These are phyloP conservation scores for Passer montanus DNA, from an alignment of 2,113 vertebrate species.

Conservation along the genomic window DNA sequence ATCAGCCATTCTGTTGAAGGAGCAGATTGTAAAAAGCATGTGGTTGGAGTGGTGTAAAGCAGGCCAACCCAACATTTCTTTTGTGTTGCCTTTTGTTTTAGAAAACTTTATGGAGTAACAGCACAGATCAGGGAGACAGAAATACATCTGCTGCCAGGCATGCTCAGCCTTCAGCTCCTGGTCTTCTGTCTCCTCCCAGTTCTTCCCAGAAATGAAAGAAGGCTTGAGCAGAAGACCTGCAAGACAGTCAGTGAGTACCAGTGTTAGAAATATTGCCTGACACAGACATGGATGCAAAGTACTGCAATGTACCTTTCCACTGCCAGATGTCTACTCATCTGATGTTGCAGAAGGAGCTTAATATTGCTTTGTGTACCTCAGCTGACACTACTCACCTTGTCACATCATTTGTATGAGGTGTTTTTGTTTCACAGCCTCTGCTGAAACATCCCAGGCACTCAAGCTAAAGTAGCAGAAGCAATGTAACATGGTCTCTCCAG, in stretches of 20 bases:
- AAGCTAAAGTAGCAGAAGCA: neutral
- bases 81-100: neutral
- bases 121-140: neutral
- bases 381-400: neutral
- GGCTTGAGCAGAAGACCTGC: neutral
- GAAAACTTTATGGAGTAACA: neutral
- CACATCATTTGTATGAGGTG: neutral
- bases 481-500: accelerated
- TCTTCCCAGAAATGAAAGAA: neutral
- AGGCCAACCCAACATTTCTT: neutral
- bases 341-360: neutral
- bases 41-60: neutral
- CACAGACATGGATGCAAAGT: accelerated
- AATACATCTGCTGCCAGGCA: neutral
- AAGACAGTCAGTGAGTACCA: neutral
- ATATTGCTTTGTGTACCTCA: neutral
- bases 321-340: neutral
- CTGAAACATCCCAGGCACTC: neutral
- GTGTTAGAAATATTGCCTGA: neutral
- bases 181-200: neutral
- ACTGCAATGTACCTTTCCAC: neutral
- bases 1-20: neutral
- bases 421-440: neutral
- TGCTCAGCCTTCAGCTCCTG: neutral
- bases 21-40: neutral